These are phyloP conservation scores for Slavum lentiscoides DNA, from an alignment of 2,888 invertebrate genomes.

Conservation along the genomic window DNA sequence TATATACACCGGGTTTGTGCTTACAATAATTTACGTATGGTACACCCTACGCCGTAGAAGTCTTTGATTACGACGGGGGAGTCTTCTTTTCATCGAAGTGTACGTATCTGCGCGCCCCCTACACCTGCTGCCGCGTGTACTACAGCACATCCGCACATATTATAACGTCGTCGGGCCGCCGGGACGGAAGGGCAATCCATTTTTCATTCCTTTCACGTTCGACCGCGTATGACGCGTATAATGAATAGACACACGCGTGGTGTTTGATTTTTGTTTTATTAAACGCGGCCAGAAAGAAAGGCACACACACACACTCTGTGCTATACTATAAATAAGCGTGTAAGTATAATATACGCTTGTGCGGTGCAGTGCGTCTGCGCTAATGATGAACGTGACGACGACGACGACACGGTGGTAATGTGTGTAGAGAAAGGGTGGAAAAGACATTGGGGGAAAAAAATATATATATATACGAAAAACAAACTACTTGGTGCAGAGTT, in stretches of 20 bases:
- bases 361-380: neutral
- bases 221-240: slow-evolving; percentile 7
- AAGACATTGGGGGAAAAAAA: slow-evolving; percentile 4
- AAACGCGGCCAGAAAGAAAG: slow-evolving; percentile 12
- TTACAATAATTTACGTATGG: slow-evolving; percentile 30
- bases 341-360: neutral
- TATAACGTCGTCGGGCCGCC: neutral
- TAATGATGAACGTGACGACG: neutral
- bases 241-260: slow-evolving; percentile 38
- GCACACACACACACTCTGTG: neutral
- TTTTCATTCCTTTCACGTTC: slow-evolving; percentile 51
- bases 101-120: slow-evolving; percentile 21
- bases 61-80: slow-evolving; percentile 43
- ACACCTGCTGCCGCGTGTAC: slow-evolving; percentile 10
- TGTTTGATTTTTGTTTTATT: slow-evolving; percentile 52
- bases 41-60: slow-evolving; percentile 6
- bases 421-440: neutral
- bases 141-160: no score
- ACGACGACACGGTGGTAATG: neutral
- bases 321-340: neutral
- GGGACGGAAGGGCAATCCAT: slow-evolving; percentile 39
- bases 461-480: no score
- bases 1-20: neutral
- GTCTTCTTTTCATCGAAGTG: slow-evolving; percentile 45
- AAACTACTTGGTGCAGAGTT: no score